Conservation (phyloP, 2,888 invertebrate species). For the Xylota sylvarum region DNA sequence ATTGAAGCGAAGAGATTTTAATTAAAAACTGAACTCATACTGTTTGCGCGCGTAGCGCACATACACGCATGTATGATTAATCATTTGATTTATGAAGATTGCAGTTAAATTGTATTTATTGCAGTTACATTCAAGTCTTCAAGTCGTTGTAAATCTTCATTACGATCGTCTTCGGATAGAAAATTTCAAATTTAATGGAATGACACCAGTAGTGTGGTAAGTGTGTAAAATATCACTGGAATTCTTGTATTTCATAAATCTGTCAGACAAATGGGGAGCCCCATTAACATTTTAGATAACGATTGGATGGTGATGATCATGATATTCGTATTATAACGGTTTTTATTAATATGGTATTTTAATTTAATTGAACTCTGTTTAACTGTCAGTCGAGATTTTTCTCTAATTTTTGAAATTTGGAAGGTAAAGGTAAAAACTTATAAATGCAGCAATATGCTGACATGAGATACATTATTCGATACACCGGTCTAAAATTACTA, state of each 20-base stretch:
- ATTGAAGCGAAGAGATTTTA: constrained; percentile 65
- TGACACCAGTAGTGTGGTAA: constrained; percentile 20
- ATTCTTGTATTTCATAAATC: constrained; percentile 56
- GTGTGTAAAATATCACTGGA: constrained; percentile 28
- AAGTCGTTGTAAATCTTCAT: constrained; percentile 75
- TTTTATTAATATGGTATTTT: constrained; percentile 28
- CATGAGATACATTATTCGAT: too few relatives aligned
- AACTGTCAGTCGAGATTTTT: not conserved
- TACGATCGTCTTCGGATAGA: constrained; percentile 49
- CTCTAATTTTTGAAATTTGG: not conserved
- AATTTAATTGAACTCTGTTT: constrained; percentile 15
- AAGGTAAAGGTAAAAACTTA: not conserved
- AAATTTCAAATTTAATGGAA: constrained; percentile 52
- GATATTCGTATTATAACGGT: constrained; percentile 15
- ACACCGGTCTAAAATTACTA: not conserved
- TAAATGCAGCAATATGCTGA: too few relatives aligned
- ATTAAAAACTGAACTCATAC: constrained; percentile 70
- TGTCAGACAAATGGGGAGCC: constrained; percentile 20
- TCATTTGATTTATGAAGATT: constrained; percentile 76
- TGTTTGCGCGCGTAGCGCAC: constrained; percentile 8
- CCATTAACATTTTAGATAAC: constrained; percentile 33
- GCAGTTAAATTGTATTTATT: constrained; percentile 76
- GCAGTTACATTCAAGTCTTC: constrained; percentile 69
- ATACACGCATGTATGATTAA: constrained; percentile 65
- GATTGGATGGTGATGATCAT: not conserved